Conservation (phyloP, 2,888 invertebrate species). For the Blomia tropicalis region DNA sequence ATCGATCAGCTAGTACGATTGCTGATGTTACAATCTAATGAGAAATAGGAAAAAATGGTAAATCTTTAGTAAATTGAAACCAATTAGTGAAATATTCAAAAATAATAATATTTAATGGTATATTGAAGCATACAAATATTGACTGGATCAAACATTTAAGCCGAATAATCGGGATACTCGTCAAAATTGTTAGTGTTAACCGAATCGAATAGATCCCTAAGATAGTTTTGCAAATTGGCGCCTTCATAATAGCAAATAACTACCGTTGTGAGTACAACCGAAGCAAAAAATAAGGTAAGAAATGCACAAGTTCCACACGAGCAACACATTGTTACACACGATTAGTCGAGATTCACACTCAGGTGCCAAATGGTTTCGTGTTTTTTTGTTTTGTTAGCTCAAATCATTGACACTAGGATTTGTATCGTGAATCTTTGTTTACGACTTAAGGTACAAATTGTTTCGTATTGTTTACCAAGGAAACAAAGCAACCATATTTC, state of each 20-base stretch:
- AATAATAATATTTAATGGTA: too few relatives aligned
- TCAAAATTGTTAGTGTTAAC: neutral
- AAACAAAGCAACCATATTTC: neutral
- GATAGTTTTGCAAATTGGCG: constrained; percentile 20
- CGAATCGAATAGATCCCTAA: constrained; percentile 22
- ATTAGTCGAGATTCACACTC: neutral
- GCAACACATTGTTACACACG: constrained; percentile 17
- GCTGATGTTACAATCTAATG: neutral
- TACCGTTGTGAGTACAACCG: constrained; percentile 21
- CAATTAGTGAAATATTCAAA: too few relatives aligned
- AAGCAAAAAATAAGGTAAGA: constrained; percentile 18
- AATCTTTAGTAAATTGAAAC: too few relatives aligned
- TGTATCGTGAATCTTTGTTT: neutral
- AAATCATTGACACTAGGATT: too few relatives aligned
- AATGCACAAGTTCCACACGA: constrained; percentile 23
- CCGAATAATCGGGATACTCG: neutral
- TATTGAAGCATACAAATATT: too few relatives aligned
- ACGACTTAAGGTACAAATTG: neutral
- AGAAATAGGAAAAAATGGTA: neutral
- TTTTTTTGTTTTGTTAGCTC: too few relatives aligned
- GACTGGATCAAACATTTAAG: neutral
- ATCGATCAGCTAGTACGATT: too few relatives aligned
- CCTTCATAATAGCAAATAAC: constrained; percentile 25
- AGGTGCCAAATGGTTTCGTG: neutral
- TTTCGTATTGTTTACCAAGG: constrained; percentile 12